Percentiles rank a stretch among this genome's conserved stretches.
These are phyloP conservation scores for Sphaerophoria taeniata DNA, from an alignment of 2,888 invertebrate genomes.

Conservation along the genomic window DNA sequence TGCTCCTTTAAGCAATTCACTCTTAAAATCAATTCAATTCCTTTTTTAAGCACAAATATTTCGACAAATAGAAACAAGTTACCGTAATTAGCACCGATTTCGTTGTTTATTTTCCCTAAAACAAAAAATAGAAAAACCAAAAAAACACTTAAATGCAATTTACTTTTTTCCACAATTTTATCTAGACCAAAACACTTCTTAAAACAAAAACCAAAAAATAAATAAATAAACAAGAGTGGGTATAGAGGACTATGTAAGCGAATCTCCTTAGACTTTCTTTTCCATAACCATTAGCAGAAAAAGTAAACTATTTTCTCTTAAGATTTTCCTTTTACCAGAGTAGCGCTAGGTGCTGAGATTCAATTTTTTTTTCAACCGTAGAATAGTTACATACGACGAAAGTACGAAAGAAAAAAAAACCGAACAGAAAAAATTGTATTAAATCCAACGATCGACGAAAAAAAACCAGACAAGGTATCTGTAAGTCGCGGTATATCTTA, in stretches of 20 bases:
- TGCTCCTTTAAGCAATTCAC: background rate
- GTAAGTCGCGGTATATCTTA: constrained; percentile 67
- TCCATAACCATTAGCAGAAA: constrained; percentile 50
- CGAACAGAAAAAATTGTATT: constrained; percentile 9
- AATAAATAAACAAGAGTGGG: no score
- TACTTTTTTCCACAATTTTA: no score
- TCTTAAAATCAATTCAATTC: constrained; percentile 37
- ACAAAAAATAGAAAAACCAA: no score
- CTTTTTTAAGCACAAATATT: constrained; percentile 57
- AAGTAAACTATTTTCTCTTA: constrained; percentile 61
- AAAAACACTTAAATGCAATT: no score
- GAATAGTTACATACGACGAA: constrained; percentile 12
- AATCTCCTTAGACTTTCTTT: constrained; percentile 67
- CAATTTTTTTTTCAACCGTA: constrained; percentile 43
- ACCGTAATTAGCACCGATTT: constrained; percentile 68
- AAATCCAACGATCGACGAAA: constrained; percentile 34
- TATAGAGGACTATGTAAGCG: no score
- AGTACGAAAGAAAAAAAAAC: background rate
- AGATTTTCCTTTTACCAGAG: constrained; percentile 60
- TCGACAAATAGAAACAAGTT: constrained; percentile 47
- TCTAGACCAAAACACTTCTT: no score
- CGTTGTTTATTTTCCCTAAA: no score
- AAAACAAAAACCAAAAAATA: no score
- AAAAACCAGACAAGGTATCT: constrained; percentile 62
- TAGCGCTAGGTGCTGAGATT: constrained; percentile 36